Percentiles rank a stretch among this genome's conserved stretches.
Conservation (phyloP, 2,113 vertebrate species). For the Aptenodytes patagonicus region DNA sequence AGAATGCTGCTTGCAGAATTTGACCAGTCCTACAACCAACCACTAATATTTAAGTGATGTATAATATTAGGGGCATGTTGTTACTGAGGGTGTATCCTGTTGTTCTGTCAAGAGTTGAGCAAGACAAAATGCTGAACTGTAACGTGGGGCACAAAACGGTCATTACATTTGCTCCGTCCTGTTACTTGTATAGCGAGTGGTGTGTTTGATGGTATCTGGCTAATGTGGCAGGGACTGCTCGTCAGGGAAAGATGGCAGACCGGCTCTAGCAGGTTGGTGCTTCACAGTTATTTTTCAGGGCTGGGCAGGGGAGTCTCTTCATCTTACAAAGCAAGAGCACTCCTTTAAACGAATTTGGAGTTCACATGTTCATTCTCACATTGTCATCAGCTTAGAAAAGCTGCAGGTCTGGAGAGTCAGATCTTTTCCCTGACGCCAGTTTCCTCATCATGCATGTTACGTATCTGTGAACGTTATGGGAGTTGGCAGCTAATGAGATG, state of each 20-base stretch:
- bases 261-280: background rate
- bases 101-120: background rate
- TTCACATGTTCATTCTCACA: background rate
- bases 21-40: background rate
- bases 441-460: rapidly evolving
- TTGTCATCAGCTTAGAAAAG: background rate
- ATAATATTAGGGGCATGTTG: background rate
- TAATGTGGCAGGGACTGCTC: background rate
- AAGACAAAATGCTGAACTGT: background rate
- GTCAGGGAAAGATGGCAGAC: background rate
- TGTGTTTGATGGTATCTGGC: background rate
- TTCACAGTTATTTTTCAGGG: background rate
- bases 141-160: background rate
- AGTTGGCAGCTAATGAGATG: rapidly evolving
- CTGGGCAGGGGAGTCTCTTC: background rate
- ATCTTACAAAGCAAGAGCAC: background rate
- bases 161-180: rapidly evolving
- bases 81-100: background rate
- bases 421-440: background rate
- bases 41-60: background rate
- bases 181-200: background rate
- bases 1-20: conserved; percentile 9
- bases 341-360: background rate
- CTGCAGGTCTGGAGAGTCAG: background rate
- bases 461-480: rapidly evolving